Evolutionary conservation across 2,888 invertebrate species (phyloP), one percentile per base, ranked within the genome.

Genomic region (Camponotus fellah): DNA sequence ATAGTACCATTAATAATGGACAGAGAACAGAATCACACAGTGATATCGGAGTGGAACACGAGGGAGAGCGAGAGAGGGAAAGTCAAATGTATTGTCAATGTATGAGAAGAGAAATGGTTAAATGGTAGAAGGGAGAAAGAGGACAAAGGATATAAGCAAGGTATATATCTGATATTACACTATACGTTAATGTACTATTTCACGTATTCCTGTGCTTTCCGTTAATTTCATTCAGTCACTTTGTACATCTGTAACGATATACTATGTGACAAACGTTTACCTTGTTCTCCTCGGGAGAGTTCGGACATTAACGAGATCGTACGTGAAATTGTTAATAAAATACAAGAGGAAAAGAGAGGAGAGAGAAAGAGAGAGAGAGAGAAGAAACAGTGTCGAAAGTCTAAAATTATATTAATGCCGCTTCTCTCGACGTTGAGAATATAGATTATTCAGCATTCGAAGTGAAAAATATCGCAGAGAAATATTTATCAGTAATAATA

Each of bases 171-270:
- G 65, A 64, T 72, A 81, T 85, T 79, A 82, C 83, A 86, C 40
- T 79, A 66, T 64, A 69, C 62, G 82, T 82, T 88, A 89, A 90
- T 89, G 84, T 85, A 85, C 85, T 85, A 84, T 80, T 90, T 87
- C 85, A 86, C 85, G 85, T 83, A 85, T 66, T 68, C 83, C 5
- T 76, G n/a, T 69, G 85, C 75, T 86, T 83, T 82, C 83, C 83
- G 69, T 65, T 88, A 88, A 80, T 81, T 72, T 72, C 79, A 43
- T 32, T n/a, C 66, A 26, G 71, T 83, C 71, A 75, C 77, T 88
- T 85, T 66, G 83, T 60, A 66, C 53, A 75, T 71, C 68, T 14
- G 43, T 37, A 60, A 69, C 66, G 83, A 77, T 81, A 76, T 87
- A 84, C 58, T 14, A 65, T 34, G 12, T 32, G 60, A 65, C 74